These are phyloP conservation scores for Cyprinodon tularosa DNA, from an alignment of 2,113 vertebrate genomes.

Conservation along the genomic window DNA sequence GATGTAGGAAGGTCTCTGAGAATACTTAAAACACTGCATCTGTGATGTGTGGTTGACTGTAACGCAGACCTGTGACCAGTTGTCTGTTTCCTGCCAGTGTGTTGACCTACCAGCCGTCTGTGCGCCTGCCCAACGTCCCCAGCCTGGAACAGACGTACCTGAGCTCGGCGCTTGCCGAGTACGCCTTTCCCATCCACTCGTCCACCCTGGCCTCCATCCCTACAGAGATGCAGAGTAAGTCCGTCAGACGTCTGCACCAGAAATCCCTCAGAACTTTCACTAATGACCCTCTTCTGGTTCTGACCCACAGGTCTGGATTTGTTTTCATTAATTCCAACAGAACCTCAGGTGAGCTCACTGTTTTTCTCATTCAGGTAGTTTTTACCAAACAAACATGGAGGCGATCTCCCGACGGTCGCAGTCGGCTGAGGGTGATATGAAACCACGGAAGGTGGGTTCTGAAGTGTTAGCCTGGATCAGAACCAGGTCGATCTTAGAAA, in stretches of 20 bases:
- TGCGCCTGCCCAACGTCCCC: constrained; percentile 87
- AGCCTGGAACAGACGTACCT: constrained; percentile 86
- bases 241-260: neutral
- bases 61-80: neutral
- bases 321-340: constrained; percentile 94
- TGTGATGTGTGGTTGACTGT: neutral
- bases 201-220: constrained; percentile 88
- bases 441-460: no score
- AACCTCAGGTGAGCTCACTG: constrained; percentile 87
- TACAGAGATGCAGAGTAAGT: constrained; percentile 93
- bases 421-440: no score
- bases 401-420: no score
- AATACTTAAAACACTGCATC: neutral
- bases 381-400: no score
- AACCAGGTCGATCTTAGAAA: no score
- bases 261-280: accelerated
- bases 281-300: constrained; percentile 43
- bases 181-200: constrained; percentile 91
- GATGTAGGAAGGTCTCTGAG: no score
- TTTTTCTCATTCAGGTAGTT: no score
- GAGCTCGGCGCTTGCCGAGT: constrained; percentile 88
- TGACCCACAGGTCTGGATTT: constrained; percentile 89
- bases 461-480: no score
- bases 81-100: constrained; percentile 78
- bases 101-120: constrained; percentile 90